phyloP scores from a whole-genome alignment of 2,888 invertebrate genomes.

The Cosmia pyralina region DNA sequence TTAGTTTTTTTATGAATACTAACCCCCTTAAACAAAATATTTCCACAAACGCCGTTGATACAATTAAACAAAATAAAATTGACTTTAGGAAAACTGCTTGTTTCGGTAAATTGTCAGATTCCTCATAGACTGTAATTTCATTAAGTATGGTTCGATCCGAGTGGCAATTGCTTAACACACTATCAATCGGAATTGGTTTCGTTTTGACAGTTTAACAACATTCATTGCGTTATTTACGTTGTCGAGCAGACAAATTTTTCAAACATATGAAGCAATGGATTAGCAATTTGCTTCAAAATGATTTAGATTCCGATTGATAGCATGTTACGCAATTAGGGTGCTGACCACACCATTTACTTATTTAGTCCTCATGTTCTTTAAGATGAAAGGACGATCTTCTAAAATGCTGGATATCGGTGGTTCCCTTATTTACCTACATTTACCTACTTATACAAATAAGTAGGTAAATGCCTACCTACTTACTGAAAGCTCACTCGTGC shows the following conservation, averaged over 20 bases:
- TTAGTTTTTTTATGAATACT: too few relatives aligned
- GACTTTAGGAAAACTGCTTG: background rate
- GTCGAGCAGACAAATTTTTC: too few relatives aligned
- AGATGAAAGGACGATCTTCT: background rate
- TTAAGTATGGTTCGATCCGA: too few relatives aligned
- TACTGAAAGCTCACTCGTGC: slow-evolving; percentile 9
- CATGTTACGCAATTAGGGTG: background rate
- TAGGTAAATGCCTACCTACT: too few relatives aligned
- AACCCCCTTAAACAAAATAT: background rate
- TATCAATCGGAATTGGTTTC: too few relatives aligned
- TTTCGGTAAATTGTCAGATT: background rate
- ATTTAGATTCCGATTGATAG: too few relatives aligned
- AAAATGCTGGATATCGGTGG: background rate
- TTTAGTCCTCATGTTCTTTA: background rate
- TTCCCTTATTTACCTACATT: background rate
- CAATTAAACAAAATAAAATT: background rate
- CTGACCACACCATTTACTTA: background rate
- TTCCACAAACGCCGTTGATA: background rate
- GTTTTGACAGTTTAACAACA: too few relatives aligned
- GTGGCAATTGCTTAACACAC: too few relatives aligned
- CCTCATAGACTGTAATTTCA: background rate
- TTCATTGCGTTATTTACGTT: too few relatives aligned
- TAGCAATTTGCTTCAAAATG: too few relatives aligned
- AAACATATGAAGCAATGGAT: too few relatives aligned
- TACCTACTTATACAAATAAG: too few relatives aligned